Conservation (phyloP, 1,140 invertebrate species). For the Drosophila kanapiae region DNA sequence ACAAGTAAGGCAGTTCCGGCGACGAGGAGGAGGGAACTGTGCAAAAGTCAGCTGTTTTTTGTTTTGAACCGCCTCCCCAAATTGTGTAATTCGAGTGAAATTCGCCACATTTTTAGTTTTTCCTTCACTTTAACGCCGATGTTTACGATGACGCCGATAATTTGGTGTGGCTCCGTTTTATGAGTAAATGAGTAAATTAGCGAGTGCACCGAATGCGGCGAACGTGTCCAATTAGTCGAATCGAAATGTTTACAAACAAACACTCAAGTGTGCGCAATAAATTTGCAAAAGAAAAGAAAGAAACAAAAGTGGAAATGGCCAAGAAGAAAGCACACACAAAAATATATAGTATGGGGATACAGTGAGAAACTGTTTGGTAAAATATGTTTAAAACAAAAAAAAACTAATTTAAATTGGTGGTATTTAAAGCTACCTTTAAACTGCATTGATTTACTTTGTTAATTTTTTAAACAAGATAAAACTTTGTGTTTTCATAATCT, state of each 20-base stretch:
- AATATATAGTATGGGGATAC: background rate
- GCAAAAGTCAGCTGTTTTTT: constrained; percentile 74
- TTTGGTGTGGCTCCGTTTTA: constrained; percentile 35
- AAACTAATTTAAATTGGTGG: too few species aligned
- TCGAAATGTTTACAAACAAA: constrained; percentile 70
- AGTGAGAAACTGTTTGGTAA: background rate
- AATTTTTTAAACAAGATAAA: too few species aligned
- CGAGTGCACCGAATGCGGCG: constrained; percentile 37
- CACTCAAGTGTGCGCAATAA: constrained; percentile 54
- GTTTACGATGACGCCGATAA: constrained; percentile 33
- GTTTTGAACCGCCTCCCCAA: constrained; percentile 49
- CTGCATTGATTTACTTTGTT: too few species aligned
- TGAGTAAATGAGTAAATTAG: constrained; percentile 38
- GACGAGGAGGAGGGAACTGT: background rate
- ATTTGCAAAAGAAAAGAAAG: constrained; percentile 46
- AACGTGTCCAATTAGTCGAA: constrained; percentile 62
- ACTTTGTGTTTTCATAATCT: background rate
- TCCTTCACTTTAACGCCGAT: background rate
- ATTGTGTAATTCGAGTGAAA: constrained; percentile 63
- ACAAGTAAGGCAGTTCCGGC: constrained; percentile 33
- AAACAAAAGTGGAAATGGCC: constrained; percentile 38
- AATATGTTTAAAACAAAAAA: accelerated
- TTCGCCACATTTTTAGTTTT: background rate
- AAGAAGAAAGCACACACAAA: constrained; percentile 32
- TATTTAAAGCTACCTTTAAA: too few species aligned